Base-by-base conservation (phyloP, 2,113 vertebrate species). In the Columbina picui region DNA sequence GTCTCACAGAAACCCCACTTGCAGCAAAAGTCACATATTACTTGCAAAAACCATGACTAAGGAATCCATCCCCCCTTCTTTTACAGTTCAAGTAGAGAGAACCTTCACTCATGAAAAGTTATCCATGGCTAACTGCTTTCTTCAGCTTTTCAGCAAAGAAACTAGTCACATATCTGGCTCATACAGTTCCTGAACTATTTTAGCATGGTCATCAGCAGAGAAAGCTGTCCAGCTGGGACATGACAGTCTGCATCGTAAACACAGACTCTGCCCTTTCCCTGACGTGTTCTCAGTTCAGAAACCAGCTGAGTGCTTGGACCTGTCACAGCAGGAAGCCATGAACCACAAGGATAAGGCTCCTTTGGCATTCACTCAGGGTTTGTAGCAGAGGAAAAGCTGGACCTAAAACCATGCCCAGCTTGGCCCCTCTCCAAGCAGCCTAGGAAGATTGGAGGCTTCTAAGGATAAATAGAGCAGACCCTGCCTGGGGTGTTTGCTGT, bases 1-100 rank as follows among this genome's bases (percentile, higher is more conserved):
- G 1, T 32, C 53, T 30, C 38, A 49, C 1, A 2, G 14, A 84
- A 89, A 39, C 6, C 3, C 11, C 0, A 0, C 12, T 65, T 47
- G 7, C 10, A 74, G 6, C 5, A 84, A 13, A 78, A 70, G 25
- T 36, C 22, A 6, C 3, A 19, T 7, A 60, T 41, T 32, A 7
- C 29, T 78, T 50, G 18, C 32, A 41, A 70, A 87, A 92, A 14
- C 1, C 10, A 30, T 50, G 16, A 36, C 39, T 77, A 63, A 82
- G 56, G 75, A 63, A 75, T 15, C 6, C 41, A 9, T 47, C 38
- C 6, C 25, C 4, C 38, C 59, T 57, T 55, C 27, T 68, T 70
- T 75, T 43, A 64, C 23, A 20, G 3, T 11, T 47, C 10, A 27
- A 43, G 7, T 29, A 34, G 20, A 57, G 38, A 63, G 18, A 6